A percentile compares a stretch with the other conserved stretches of the same genome.
Conservation (phyloP, 2,888 invertebrate genomes). For the Stratiomys singularior region DNA sequence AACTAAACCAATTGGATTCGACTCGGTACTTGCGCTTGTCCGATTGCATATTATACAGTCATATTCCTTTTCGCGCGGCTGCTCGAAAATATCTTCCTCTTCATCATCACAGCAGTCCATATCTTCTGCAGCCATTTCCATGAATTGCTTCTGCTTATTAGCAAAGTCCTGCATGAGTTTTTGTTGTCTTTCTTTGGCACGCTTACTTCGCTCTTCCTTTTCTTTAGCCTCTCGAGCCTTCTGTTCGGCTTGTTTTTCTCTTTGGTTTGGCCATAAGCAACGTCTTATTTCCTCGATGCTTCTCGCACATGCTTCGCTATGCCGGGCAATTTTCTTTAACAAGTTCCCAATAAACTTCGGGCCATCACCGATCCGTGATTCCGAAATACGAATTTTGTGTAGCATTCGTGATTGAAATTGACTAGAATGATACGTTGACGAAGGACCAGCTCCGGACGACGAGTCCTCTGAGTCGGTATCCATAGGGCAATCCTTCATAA, state of each 20-base stretch:
- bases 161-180: conserved; percentile 95
- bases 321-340: conserved; percentile 77
- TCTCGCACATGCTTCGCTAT: conserved; percentile 77
- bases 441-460: conserved; percentile 58
- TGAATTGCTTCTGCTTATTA: conserved; percentile 88
- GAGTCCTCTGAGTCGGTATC: conserved; percentile 60
- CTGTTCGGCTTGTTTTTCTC: conserved; percentile 81
- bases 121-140: conserved; percentile 80
- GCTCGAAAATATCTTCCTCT: conserved; percentile 70
- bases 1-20: conserved; percentile 88
- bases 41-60: conserved; percentile 97
- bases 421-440: conserved; percentile 54
- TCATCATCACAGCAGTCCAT: conserved; percentile 70
- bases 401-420: conserved; percentile 47
- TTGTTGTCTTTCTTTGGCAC: conserved; percentile 89
- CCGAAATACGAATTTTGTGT: conserved; percentile 56
- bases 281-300: conserved; percentile 77
- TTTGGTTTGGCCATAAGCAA: conserved; percentile 83
- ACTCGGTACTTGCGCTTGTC: conserved; percentile 84
- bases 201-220: conserved; percentile 82
- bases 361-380: conserved; percentile 79
- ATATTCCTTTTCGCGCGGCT: conserved; percentile 77
- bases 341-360: conserved; percentile 86
- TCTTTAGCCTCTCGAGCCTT: conserved; percentile 73
- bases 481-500: conserved; percentile 55